Evolutionary conservation across 2,888 invertebrate genomes (phyloP).

Genomic region (Acanthacorydalis orientalis): DNA sequence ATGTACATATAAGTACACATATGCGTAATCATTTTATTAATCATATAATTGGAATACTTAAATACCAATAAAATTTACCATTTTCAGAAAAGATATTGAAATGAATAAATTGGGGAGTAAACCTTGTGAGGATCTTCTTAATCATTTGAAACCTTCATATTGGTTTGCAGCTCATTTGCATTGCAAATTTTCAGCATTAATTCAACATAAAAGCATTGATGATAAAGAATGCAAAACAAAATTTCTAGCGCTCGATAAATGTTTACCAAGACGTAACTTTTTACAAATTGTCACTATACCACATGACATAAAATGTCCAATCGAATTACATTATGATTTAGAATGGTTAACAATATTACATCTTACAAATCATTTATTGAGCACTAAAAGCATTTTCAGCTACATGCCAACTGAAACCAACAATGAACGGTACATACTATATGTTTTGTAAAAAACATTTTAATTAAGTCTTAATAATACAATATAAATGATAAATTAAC

Average conservation of each 20-base stretch:
- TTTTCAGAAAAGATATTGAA: conserved; percentile 63
- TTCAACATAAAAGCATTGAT: conserved; percentile 40
- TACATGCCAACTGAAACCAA: conserved; percentile 73
- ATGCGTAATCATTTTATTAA: too few relatives aligned
- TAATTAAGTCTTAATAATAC: not conserved
- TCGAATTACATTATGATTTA: conserved; percentile 59
- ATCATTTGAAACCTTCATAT: conserved; percentile 62
- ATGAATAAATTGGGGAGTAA: conserved; percentile 72
- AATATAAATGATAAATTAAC: not conserved
- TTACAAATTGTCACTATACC: conserved; percentile 59
- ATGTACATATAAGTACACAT: too few relatives aligned
- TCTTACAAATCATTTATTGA: conserved; percentile 76
- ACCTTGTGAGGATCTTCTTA: conserved; percentile 68
- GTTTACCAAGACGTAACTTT: conserved; percentile 75
- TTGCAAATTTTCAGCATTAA: conserved; percentile 81
- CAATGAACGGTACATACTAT: conserved; percentile 36
- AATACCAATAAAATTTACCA: conserved; percentile 6
- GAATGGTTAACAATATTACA: conserved; percentile 86
- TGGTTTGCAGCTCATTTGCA: conserved; percentile 99
- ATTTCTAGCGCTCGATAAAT: conserved; percentile 93
- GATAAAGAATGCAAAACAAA: conserved; percentile 40
- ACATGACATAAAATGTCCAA: conserved; percentile 35
- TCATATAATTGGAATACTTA: not conserved
- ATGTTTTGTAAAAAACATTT: not conserved
- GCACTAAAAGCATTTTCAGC: conserved; percentile 45